phyloP scores from a whole-genome alignment of 2,797 vertebrate genomes.

The Taenioides sp. region DNA sequence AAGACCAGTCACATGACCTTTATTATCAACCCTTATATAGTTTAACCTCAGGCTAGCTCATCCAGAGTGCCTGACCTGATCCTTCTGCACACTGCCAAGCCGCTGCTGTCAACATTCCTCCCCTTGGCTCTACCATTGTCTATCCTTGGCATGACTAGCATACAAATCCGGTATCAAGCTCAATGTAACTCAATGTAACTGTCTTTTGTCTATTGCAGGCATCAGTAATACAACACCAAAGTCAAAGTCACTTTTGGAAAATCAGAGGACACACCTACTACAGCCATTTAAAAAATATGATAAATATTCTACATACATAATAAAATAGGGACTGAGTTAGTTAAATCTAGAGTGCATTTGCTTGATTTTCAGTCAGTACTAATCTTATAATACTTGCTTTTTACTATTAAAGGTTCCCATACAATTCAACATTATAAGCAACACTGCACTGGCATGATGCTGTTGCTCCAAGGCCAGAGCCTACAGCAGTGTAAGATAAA shows the following conservation, averaged over 20 bases:
- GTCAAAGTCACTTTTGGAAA: constrained; percentile 72
- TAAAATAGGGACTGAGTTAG: constrained; percentile 15
- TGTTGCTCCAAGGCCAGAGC: constrained; percentile 70
- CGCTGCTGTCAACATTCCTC: constrained; percentile 53
- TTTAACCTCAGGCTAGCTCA: constrained; percentile 5
- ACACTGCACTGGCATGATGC: constrained; percentile 57
- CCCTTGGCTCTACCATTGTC: constrained; percentile 31
- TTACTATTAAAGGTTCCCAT: constrained; percentile 13
- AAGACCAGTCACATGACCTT: constrained; percentile 13
- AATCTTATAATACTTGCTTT: not conserved
- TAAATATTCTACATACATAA: constrained; percentile 23
- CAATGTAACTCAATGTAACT: constrained; percentile 47
- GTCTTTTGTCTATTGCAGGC: constrained; percentile 34
- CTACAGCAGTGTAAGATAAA: constrained; percentile 31
- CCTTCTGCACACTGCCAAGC: constrained; percentile 8
- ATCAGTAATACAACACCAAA: constrained; percentile 68
- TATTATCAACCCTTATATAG: constrained; percentile 19
- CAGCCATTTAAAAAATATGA: constrained; percentile 33
- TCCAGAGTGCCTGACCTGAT: constrained; percentile 22
- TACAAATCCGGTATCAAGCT: constrained; percentile 31
- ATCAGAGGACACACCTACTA: constrained; percentile 50
- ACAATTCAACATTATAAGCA: constrained; percentile 21
- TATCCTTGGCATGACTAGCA: constrained; percentile 38
- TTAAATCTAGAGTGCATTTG: not conserved
- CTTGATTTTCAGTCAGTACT: not conserved